Base-by-base conservation (phyloP, 2,797 vertebrate species). In the Sebastolobus altivelis region DNA sequence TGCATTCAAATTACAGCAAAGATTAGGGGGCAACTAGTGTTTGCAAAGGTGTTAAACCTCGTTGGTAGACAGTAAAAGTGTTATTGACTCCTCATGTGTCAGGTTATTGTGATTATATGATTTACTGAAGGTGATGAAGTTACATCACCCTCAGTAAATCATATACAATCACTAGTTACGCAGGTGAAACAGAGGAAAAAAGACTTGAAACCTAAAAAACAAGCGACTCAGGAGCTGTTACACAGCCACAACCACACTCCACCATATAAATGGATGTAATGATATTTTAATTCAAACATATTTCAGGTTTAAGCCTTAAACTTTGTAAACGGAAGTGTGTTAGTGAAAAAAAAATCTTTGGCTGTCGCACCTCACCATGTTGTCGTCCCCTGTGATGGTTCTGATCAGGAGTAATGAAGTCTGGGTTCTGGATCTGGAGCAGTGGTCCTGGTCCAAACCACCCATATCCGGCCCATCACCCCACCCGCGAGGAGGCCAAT, bases 391-490 rank as follows among this genome's bases (percentile, higher is more conserved):
- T 81, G 67, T 73, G 33, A 59, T 83, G 68, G 18, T 77, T 77
- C 59, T 77, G 13, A 65, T 79, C 91, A 99, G 98, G 99, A 99
- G 98, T 93, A 99, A 97, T 6, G 99, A 99, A 3, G 96, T 99
- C 80, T 99, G 99, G 99, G 96, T 99, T 89, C 95, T 99, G 84
- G 97, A 99, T 93, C 96, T 99, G 10, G 98, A 99, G 90, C 98
- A 99, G 93, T 99, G 98, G 99, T 96, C 97, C 37, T 99, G 99
- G 99, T 98, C 97, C 72, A 99, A 99, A 91, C 98, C 98, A 1
- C 88, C 89, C 81, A 95, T 98, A 91, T 95, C 96, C 0, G 97
- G 97, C 25, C 96, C 96, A 10, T 95, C 93, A 63, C 99, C 99
- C 61, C 98, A 99, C 89, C 98, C 98, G 0, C 95, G 98, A 12